Conservation (phyloP, 1,140 invertebrate species). For the Lordiphosa stackelbergi region DNA sequence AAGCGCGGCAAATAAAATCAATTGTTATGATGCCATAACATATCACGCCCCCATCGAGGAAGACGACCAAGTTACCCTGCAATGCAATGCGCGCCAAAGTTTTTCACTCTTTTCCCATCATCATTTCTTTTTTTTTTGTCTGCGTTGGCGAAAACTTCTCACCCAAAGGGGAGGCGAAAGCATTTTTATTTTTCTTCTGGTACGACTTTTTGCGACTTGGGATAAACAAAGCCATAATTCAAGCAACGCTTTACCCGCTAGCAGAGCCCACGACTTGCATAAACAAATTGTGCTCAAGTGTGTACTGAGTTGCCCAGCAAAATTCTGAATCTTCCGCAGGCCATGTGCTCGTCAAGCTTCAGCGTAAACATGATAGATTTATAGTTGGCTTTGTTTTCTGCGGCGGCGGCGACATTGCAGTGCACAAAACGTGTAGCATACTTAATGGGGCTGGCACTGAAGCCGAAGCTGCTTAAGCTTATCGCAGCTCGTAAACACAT, state of each 20-base stretch:
- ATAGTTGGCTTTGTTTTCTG: constrained; percentile 58
- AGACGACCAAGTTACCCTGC: constrained; percentile 12
- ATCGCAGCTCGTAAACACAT: constrained; percentile 67
- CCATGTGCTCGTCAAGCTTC: constrained; percentile 58
- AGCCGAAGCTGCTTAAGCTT: constrained; percentile 46
- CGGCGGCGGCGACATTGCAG: constrained; percentile 51
- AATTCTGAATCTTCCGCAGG: constrained; percentile 16
- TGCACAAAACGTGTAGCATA: constrained; percentile 55
- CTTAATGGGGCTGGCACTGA: constrained; percentile 42
- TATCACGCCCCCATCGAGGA: constrained; percentile 35
- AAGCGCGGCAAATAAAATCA: constrained; percentile 61
- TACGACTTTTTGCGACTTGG: constrained; percentile 43
- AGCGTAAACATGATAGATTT: constrained; percentile 71
- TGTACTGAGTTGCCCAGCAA: constrained; percentile 5
- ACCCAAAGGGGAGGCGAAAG: constrained; percentile 16
- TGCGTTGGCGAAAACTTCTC: constrained; percentile 48
- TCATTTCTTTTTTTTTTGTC: constrained; percentile 22
- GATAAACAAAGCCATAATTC: constrained; percentile 74
- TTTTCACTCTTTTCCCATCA: constrained; percentile 16
- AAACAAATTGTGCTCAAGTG: constrained; percentile 66
- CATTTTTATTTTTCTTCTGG: constrained; percentile 43
- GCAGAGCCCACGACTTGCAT: constrained; percentile 60
- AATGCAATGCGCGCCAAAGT: constrained; percentile 44
- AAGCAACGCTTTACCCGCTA: constrained; percentile 61
- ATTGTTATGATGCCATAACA: constrained; percentile 70